Conservation (phyloP, 1,140 invertebrate species). For the Trinorchestia longiramus region DNA sequence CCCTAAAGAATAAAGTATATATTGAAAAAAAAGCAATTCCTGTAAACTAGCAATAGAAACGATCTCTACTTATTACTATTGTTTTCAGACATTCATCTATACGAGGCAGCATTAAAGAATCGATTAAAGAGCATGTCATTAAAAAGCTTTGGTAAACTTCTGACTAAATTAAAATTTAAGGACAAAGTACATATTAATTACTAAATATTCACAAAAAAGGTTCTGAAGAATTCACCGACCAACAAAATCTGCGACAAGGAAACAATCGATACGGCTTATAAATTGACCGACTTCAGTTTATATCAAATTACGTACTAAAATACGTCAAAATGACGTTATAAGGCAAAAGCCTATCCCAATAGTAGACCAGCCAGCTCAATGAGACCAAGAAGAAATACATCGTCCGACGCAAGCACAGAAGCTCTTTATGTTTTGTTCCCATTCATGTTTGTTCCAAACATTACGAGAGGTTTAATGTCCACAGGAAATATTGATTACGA, state of each 20-base stretch:
- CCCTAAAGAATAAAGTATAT: not conserved
- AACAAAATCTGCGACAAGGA: not conserved
- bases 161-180: not conserved
- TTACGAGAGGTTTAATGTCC: not conserved
- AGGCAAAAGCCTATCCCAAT: not conserved
- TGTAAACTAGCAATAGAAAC: not conserved
- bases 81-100: not conserved
- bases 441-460: not conserved
- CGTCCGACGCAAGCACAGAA: not conserved
- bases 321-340: not conserved
- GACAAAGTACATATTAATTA: not conserved
- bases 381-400: not conserved
- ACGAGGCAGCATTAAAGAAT: not conserved
- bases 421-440: not conserved
- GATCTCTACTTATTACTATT: not conserved
- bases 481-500: not conserved
- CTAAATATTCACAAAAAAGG: not conserved
- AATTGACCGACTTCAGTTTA: not conserved
- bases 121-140: not conserved
- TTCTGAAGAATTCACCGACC: not conserved
- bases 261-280: not conserved
- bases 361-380: too few species aligned
- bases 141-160: not conserved
- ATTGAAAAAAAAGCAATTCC: not conserved
- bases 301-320: not conserved